Evolutionary conservation across 2,888 invertebrate species (phyloP), one percentile per base, ranked within the genome.

Genomic region (Globia sparganii): DNA sequence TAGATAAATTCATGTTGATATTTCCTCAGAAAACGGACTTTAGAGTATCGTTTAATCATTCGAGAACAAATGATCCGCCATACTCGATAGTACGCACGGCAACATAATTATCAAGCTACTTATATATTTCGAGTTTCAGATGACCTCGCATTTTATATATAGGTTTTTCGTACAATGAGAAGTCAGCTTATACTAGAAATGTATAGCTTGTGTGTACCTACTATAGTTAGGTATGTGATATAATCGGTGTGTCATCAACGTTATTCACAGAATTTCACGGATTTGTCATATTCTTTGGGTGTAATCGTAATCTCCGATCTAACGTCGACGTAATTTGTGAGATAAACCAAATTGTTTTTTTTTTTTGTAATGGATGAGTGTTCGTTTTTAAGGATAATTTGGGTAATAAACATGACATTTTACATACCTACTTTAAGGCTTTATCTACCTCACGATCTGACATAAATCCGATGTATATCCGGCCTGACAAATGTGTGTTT

Each of bases 191-290:
- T 21, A 49, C 49, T 49, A 8, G 49, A 18, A 46, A 18, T 21
- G 18, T 15, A 43, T 15, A 43, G 43, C 15, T 43, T 43, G 43
- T 43, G 9, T 37, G 43, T 37, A 37, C n/a, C 2, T 40, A 40
- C 43, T 15, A 43, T 62, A 53, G 2, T 18, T 4, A 53, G 2
- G 13, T 4, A 34, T 34, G 28, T 8, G 4, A 61, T 53, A n/a
- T 18, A 11, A 68, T 34, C 4, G 21, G 18, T 53, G 5, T 25
- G 28, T 40, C 21, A 62, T 43, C 28, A n/a, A 21, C 2, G 15
- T 70, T 8, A 64, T 31, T n/a, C 15, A 72, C 21, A 40, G 43
- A 56, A 72, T 72, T 72, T 71, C 56, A 64, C 3, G 15, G 11
- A 13, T 15, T 62, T 46, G 15, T 37, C 6, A 56, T 64, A 65